phyloP scores from a whole-genome alignment of 1,140 invertebrate genomes.

The Drosophila elegans region DNA sequence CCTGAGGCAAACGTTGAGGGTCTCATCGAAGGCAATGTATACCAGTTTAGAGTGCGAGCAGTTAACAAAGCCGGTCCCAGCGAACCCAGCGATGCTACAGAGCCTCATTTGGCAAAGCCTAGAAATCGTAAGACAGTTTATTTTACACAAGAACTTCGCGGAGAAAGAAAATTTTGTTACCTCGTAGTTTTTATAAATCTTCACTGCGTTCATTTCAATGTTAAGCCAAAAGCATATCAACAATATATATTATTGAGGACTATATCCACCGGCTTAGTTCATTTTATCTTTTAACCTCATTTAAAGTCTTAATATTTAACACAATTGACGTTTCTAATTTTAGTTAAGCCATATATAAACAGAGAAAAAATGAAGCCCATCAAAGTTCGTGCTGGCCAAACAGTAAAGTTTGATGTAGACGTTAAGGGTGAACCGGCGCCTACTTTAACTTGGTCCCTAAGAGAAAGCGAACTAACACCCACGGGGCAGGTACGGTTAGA shows the following conservation, averaged over 20 bases:
- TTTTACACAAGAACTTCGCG: neutral
- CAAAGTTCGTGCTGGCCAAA: constrained; percentile 95
- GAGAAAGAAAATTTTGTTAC: constrained; percentile 2
- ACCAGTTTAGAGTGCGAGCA: constrained; percentile 96
- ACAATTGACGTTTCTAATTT: constrained; percentile 11
- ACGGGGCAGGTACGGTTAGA: constrained; percentile 90
- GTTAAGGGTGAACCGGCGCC: constrained; percentile 98
- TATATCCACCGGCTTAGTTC: constrained; percentile 6
- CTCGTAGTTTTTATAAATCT: constrained; percentile 1
- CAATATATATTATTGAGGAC: constrained; percentile 4
- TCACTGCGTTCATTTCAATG: constrained; percentile 28
- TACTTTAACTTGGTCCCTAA: constrained; percentile 94
- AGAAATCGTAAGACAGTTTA: constrained; percentile 90
- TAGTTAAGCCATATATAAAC: constrained; percentile 96
- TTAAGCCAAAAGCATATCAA: constrained; percentile 56
- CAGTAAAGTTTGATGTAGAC: constrained; percentile 96
- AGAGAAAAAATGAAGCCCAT: constrained; percentile 95
- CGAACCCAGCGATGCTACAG: constrained; percentile 94
- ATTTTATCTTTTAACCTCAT: constrained; percentile 7
- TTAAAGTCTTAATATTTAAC: neutral
- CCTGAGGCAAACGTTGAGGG: constrained; percentile 93
- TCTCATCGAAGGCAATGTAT: constrained; percentile 95
- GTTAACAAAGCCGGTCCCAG: constrained; percentile 97
- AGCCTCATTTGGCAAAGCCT: constrained; percentile 95
- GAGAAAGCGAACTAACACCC: constrained; percentile 71